Evolutionary conservation across 2,113 vertebrate species (phyloP).

Genomic region (Phylloscopus whistleri): DNA sequence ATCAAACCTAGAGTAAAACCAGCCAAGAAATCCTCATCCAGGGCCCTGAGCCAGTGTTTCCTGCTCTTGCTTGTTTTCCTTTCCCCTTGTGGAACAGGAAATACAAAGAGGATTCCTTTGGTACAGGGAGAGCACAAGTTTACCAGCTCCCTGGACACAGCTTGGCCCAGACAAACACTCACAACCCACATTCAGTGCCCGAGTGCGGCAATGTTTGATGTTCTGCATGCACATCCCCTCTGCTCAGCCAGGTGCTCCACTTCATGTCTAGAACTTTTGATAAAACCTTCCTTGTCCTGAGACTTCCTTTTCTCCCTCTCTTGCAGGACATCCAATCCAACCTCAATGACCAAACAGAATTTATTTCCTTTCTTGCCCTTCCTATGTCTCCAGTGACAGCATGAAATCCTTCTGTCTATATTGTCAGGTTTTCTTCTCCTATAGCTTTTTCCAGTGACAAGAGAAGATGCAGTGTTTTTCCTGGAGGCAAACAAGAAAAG

Average conservation of each 20-base stretch:
- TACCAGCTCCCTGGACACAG: not conserved
- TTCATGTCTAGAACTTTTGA: not conserved
- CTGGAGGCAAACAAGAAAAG: not conserved
- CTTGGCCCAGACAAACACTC: not conserved
- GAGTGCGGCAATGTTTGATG: rapidly evolving
- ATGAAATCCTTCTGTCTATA: not conserved
- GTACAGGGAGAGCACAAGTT: not conserved
- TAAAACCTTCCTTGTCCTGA: not conserved
- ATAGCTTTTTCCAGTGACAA: not conserved
- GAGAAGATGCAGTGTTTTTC: not conserved
- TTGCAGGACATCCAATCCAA: not conserved
- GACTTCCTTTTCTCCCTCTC: not conserved
- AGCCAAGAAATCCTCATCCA: not conserved
- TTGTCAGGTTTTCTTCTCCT: not conserved
- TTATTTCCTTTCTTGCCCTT: not conserved
- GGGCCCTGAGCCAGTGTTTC: not conserved
- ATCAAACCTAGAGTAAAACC: not conserved
- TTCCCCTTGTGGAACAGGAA: not conserved
- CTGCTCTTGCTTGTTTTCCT: not conserved
- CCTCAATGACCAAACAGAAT: not conserved
- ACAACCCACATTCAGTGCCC: rapidly evolving
- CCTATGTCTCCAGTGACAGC: not conserved
- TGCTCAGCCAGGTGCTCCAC: not conserved
- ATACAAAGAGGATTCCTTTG: not conserved
- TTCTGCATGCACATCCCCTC: not conserved